Conservation (phyloP, 1,140 invertebrate genomes). For the Arctopsyche grandis region DNA sequence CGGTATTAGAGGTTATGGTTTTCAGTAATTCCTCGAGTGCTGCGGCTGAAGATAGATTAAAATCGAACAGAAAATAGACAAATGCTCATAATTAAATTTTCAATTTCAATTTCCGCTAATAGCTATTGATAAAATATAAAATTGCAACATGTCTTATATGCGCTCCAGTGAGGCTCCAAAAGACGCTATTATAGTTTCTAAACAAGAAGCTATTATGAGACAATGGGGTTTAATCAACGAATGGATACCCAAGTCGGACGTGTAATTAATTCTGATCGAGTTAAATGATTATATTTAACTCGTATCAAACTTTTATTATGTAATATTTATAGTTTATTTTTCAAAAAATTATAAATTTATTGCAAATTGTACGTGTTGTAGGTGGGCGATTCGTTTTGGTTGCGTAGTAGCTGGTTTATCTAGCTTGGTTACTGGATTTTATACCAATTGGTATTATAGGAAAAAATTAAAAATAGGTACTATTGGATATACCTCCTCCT, state of each 20-base stretch:
- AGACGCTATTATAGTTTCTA: neutral
- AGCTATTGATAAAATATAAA: too few relatives aligned
- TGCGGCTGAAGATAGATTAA: too few relatives aligned
- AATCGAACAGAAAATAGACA: too few relatives aligned
- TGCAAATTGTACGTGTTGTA: conserved; percentile 35
- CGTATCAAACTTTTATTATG: too few relatives aligned
- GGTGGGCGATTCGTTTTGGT: conserved; percentile 34
- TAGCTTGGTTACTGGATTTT: conserved; percentile 25
- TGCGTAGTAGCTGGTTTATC: neutral
- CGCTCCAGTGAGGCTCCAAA: too few relatives aligned
- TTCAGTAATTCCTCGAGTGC: too few relatives aligned
- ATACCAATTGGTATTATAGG: conserved; percentile 56
- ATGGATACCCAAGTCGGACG: conserved; percentile 55
- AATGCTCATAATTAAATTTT: too few relatives aligned
- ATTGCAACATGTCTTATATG: too few relatives aligned
- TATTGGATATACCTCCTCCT: conserved; percentile 51
- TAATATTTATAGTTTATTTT: too few relatives aligned
- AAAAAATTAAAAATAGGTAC: conserved; percentile 55
- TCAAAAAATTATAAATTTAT: too few relatives aligned
- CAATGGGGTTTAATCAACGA: conserved; percentile 51
- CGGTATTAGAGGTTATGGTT: too few relatives aligned
- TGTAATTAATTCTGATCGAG: conserved; percentile 54
- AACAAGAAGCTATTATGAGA: conserved; percentile 39
- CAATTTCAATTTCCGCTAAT: too few relatives aligned
- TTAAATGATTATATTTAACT: neutral